A percentile compares a stretch with the other conserved stretches of the same genome.
Conservation (phyloP, 2,113 vertebrate species). For the Balaeniceps rex region DNA sequence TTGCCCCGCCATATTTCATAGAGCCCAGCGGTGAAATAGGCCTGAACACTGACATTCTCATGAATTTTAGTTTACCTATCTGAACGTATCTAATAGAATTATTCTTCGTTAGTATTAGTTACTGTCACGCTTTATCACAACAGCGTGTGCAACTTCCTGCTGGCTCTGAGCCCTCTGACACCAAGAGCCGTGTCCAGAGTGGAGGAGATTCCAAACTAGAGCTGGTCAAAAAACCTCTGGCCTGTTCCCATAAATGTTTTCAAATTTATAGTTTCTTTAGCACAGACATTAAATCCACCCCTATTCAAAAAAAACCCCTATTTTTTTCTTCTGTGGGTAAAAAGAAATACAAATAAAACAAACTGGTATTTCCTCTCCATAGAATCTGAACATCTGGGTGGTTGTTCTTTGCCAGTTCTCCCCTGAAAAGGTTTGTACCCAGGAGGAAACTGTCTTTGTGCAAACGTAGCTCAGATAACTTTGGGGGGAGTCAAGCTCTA, state of each 20-base stretch:
- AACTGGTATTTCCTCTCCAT: background rate
- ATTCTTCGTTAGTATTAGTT: background rate
- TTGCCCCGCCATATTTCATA: background rate
- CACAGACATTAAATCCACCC: background rate
- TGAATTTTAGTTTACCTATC: background rate
- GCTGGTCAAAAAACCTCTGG: background rate
- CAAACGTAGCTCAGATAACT: background rate
- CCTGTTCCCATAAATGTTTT: accelerated
- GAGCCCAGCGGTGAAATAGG: background rate
- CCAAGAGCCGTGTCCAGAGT: background rate
- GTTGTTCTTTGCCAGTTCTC: background rate
- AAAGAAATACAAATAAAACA: background rate
- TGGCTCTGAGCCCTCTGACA: background rate
- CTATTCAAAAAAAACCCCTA: background rate
- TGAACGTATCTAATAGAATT: accelerated
- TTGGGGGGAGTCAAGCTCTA: background rate
- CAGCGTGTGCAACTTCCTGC: accelerated
- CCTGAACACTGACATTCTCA: background rate
- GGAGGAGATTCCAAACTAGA: background rate
- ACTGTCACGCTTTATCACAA: accelerated
- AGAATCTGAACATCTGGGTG: background rate
- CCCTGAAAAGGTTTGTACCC: background rate
- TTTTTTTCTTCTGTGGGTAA: background rate
- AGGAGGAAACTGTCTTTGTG: background rate
- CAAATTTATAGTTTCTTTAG: background rate